Evolutionary conservation across 2,797 vertebrate genomes (phyloP), one percentile per base, ranked within the genome.

Genomic region (Semotilus atromaculatus): DNA sequence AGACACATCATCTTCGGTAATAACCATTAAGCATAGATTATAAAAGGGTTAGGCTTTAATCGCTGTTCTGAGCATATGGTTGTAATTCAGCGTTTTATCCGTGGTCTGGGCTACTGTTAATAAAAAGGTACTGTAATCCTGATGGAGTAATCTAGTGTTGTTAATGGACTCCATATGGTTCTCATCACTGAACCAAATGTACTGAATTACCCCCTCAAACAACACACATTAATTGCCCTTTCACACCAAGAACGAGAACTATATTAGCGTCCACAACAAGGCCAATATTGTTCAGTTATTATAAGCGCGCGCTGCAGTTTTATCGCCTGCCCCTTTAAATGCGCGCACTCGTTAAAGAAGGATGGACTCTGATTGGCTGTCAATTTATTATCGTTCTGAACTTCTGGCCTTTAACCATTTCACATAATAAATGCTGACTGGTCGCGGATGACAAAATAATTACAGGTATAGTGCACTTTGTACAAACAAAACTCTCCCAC

Each of bases 1-100:
- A 86, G 48, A 43, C 80, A 85, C 66, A 87, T 72, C 43, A 86
- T 80, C 71, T 72, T 62, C 78, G 80, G 85, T 92, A 86, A 92
- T 87, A 83, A 86, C 83, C 2, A 43, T 88, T 93, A 93, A 94
- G 92, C 91, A 90, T 88, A 92, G 91, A 91, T 94, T 92, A 93
- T 91, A 92, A 71, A 92, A 89, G 90, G 88, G 93, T 94, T 91
- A 84, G 76, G 45, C 66, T 72, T 19, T 91, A 93, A 95, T 93
- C 92, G 85, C 85, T 40, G 85, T 82, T 88, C 92, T 91, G 90
- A 94, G 92, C 94, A 94, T 94, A 94, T 94, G 93, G 87, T 92
- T 90, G 85, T 93, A 93, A 94, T 93, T 94, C 91, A 87, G 89
- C 13, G 23, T 78, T 86, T 81, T 77, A 88, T 55, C 81, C 60